Conservation (phyloP, 2,113 vertebrate species). For the Lagopus muta region DNA sequence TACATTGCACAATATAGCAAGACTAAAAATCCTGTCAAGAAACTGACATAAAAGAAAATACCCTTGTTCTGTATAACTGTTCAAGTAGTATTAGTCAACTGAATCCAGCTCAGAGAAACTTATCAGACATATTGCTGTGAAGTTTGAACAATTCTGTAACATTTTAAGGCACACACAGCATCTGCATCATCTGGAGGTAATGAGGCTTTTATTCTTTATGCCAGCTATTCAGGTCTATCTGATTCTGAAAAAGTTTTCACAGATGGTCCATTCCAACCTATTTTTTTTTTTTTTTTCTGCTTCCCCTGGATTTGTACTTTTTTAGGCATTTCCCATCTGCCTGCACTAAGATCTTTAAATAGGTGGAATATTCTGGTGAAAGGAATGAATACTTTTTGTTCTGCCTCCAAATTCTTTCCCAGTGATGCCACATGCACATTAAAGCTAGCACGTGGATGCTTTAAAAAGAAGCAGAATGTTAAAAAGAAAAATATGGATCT, state of each 20-base stretch:
- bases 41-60: background rate
- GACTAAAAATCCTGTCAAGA: background rate
- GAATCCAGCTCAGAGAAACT: background rate
- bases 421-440: constrained; percentile 24
- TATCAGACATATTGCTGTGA: constrained; percentile 2
- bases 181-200: constrained; percentile 68
- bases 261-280: constrained; percentile 58
- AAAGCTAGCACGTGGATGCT: constrained; percentile 20
- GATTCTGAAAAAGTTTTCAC: constrained; percentile 44
- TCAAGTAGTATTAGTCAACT: background rate
- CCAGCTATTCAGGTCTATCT: constrained; percentile 40
- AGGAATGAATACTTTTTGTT: constrained; percentile 41
- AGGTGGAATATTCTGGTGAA: constrained; percentile 47
- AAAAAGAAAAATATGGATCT: constrained; percentile 33
- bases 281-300: constrained; percentile 10
- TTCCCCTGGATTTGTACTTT: constrained; percentile 17
- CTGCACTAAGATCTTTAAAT: constrained; percentile 49
- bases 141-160: background rate
- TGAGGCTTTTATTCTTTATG: constrained; percentile 42
- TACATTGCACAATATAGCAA: background rate
- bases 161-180: constrained; percentile 27
- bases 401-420: constrained; percentile 52
- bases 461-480: constrained; percentile 38
- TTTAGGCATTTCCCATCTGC: constrained; percentile 51
- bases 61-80: background rate